A percentile compares a stretch with the other conserved stretches of the same genome.
Evolutionary conservation across 2,888 invertebrate genomes (phyloP).

Genomic region (Eretmocerus hayati): DNA sequence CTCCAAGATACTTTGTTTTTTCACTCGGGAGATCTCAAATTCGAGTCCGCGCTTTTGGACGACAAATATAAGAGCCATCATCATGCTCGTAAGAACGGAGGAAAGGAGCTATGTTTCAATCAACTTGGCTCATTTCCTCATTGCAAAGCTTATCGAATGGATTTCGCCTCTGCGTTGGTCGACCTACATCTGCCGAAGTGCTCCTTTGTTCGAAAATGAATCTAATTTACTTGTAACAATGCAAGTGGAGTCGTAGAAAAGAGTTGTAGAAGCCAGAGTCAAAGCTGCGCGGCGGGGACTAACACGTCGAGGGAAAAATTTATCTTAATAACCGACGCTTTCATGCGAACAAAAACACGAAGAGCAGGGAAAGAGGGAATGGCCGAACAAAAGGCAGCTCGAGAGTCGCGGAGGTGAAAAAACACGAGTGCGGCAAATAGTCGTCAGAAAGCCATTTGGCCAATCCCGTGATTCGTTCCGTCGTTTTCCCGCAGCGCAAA

Average conservation of each 20-base stretch:
- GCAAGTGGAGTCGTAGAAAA: neutral
- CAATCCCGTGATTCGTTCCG: constrained; percentile 11
- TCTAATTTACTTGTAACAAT: constrained; percentile 14
- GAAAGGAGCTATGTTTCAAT: no score
- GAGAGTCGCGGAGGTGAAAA: neutral
- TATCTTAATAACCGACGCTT: constrained; percentile 18
- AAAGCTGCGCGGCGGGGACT: neutral
- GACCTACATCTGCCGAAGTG: neutral
- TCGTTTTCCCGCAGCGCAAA: constrained; percentile 6
- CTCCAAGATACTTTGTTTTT: no score
- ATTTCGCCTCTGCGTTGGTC: neutral
- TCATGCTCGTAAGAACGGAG: no score
- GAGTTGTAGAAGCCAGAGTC: neutral
- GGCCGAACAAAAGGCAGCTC: neutral
- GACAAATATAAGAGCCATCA: no score
- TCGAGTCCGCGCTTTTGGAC: no score
- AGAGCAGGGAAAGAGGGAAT: neutral
- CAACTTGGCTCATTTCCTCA: no score
- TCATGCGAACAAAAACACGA: constrained; percentile 2
- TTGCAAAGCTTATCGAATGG: no score
- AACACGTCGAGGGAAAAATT: constrained; percentile 6
- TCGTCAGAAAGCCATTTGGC: constrained; percentile 21
- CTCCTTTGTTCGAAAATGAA: constrained; percentile 1
- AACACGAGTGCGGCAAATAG: constrained; percentile 12
- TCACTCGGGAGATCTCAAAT: no score